Evolutionary conservation across 2,113 vertebrate species (phyloP), one percentile per base, ranked within the genome.

Genomic region (Morone saxatilis): DNA sequence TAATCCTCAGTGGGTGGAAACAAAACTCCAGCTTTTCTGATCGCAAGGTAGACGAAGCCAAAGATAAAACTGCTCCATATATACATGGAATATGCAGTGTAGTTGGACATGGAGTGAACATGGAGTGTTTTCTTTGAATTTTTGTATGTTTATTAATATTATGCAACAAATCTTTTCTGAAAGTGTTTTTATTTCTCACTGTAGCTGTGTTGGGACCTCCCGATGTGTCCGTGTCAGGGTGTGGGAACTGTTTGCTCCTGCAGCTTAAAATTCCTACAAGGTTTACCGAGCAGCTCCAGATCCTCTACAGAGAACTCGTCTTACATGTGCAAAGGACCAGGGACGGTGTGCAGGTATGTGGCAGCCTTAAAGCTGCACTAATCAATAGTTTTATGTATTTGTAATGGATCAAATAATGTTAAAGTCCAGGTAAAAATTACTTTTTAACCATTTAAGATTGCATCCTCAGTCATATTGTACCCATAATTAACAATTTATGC

Each of bases 221-320:
- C 0, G 61, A 62, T 4, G 59, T 94, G 43, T 82, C 72, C 0
- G 60, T 93, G 43, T 92, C 92, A 0, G 94, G 94, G 25, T 95
- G 94, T 86, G 94, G 94, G 25, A 92, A 90, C 86, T 95, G 94
- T 73, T 69, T 95, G 68, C n/a, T 89, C 6, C 85, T 95, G 65
- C 80, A 76, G 45, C 22, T 95, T 79, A 71, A 31, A 60, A 22
- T 38, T 62, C 89, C 89, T 4, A 2, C 31, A 9, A 22, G 25
- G 5, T 19, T 40, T 4, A 31, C 31, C 19, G n/a, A 74, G 12
- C 19, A 53, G 16, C 63, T 88, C 9, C 73, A 13, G n/a, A 51
- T 40, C 7, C 7, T 80, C 13, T 51, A 88, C 66, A 57, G 61
- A 41, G 47, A 53, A 1, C 36, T 93, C 0, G 2, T 25, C 10